phyloP scores from a whole-genome alignment of 2,113 vertebrate species.

The Melospiza melodia region DNA sequence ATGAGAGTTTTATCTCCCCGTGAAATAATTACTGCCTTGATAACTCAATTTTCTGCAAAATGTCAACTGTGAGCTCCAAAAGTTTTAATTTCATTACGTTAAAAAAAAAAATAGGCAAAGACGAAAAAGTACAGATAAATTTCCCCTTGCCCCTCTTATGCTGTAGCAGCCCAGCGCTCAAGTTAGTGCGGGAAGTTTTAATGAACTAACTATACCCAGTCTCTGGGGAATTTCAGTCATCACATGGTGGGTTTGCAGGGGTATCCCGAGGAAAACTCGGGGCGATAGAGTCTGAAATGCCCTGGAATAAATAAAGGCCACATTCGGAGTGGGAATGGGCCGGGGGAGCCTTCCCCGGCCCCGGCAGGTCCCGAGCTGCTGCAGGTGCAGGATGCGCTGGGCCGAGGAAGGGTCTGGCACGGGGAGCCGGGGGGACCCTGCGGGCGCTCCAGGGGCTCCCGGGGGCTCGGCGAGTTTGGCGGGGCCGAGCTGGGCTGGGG shows the following conservation, averaged over 20 bases:
- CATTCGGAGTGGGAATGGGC: not conserved
- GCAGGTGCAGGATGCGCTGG: not conserved
- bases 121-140: conserved; percentile 40
- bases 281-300: not conserved
- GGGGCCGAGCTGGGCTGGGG: not conserved
- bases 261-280: not conserved
- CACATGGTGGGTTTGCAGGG: not conserved
- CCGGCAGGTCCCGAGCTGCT: not conserved
- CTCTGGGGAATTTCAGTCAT: not conserved
- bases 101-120: conserved; percentile 25
- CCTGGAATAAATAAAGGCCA: not conserved
- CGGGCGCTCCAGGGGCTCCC: not conserved
- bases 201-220: not conserved
- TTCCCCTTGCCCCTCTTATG: not conserved
- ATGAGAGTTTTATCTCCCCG: conserved; percentile 84
- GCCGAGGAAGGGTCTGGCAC: not conserved
- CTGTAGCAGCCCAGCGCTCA: not conserved
- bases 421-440: not conserved
- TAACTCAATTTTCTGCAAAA: conserved; percentile 85
- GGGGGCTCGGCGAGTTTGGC: not conserved
- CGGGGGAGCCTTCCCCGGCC: not conserved
- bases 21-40: conserved; percentile 87
- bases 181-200: not conserved
- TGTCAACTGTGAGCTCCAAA: conserved; percentile 78
- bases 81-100: conserved; percentile 82